Percentiles rank a stretch among this genome's conserved stretches.
phyloP scores from a whole-genome alignment of 1,140 invertebrate genomes.

The Pseudomyrmex gracilis region DNA sequence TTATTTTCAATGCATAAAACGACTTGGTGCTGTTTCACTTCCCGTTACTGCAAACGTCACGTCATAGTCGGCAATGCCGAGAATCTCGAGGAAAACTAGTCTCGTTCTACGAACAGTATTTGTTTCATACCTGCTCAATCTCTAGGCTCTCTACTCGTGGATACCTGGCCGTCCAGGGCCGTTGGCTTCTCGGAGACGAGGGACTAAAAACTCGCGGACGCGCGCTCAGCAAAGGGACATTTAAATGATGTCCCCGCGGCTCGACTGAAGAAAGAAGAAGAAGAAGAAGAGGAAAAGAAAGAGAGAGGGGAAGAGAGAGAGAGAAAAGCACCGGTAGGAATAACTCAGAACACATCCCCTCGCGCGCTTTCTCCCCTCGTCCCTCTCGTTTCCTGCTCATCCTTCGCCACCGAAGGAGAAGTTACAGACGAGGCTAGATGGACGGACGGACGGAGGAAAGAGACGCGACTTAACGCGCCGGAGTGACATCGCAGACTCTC shows the following conservation, averaged over 20 bases:
- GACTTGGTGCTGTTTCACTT: conserved; percentile 14
- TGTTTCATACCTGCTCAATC: conserved; percentile 72
- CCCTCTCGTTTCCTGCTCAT: conserved; percentile 33
- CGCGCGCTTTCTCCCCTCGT: conserved; percentile 43
- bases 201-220: conserved; percentile 82
- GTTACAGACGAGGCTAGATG: conserved; percentile 77
- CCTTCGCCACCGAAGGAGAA: conserved; percentile 44
- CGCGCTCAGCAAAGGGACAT: conserved; percentile 81
- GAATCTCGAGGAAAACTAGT: conserved; percentile 60
- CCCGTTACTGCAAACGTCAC: too few relatives aligned
- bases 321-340: conserved; percentile 71
- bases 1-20: not conserved
- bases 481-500: conserved; percentile 68
- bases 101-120: conserved; percentile 51
- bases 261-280: conserved; percentile 65
- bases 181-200: conserved; percentile 79
- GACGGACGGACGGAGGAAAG: conserved; percentile 71
- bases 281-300: conserved; percentile 33
- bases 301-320: conserved; percentile 34
- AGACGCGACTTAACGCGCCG: conserved; percentile 77
- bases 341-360: conserved; percentile 77
- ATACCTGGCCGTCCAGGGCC: conserved; percentile 63
- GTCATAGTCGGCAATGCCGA: not conserved
- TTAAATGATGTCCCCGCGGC: conserved; percentile 84
- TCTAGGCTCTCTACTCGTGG: conserved; percentile 70